A percentile compares a stretch with the other conserved stretches of the same genome.
Conservation (phyloP, 1,140 invertebrate species). For the Drosophila serrata region DNA sequence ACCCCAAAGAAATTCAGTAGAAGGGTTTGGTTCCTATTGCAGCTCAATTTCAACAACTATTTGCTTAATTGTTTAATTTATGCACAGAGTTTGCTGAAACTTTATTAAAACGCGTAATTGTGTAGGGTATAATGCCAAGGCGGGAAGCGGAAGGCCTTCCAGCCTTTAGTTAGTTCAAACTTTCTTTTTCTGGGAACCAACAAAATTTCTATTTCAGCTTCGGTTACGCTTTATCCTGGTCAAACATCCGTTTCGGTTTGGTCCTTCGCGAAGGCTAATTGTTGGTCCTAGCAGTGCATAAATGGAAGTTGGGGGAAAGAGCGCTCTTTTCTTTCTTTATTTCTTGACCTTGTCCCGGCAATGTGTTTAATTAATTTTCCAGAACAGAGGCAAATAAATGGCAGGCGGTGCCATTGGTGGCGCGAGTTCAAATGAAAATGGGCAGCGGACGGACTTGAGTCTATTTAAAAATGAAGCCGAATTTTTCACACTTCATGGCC, state of each 20-base stretch:
- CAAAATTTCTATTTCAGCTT: slow-evolving; percentile 16
- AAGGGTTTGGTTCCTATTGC: background rate
- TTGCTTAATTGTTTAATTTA: slow-evolving; percentile 66
- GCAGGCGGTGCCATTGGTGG: slow-evolving; percentile 33
- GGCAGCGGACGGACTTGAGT: slow-evolving; percentile 37
- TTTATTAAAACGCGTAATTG: slow-evolving; percentile 54
- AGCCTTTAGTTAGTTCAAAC: slow-evolving; percentile 40
- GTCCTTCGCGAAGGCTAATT: slow-evolving; percentile 28
- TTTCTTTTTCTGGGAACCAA: slow-evolving; percentile 27
- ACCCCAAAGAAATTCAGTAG: background rate
- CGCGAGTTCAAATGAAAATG: slow-evolving; percentile 18
- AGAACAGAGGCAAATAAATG: slow-evolving; percentile 57
- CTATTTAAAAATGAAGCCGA: slow-evolving; percentile 69
- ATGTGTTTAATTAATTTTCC: slow-evolving; percentile 75
- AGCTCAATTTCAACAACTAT: slow-evolving; percentile 41
- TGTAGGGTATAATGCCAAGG: background rate
- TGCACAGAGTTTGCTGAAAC: slow-evolving; percentile 37
- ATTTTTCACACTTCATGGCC: slow-evolving; percentile 69
- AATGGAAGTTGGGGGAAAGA: background rate
- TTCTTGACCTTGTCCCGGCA: slow-evolving; percentile 46
- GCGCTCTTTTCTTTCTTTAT: slow-evolving; percentile 27
- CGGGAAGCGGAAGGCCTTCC: slow-evolving; percentile 3
- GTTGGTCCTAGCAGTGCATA: slow-evolving; percentile 11
- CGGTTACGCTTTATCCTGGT: slow-evolving; percentile 22
- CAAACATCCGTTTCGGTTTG: slow-evolving; percentile 43